These are phyloP conservation scores for Buathra laborator DNA, from an alignment of 2,888 invertebrate genomes.

Conservation along the genomic window DNA sequence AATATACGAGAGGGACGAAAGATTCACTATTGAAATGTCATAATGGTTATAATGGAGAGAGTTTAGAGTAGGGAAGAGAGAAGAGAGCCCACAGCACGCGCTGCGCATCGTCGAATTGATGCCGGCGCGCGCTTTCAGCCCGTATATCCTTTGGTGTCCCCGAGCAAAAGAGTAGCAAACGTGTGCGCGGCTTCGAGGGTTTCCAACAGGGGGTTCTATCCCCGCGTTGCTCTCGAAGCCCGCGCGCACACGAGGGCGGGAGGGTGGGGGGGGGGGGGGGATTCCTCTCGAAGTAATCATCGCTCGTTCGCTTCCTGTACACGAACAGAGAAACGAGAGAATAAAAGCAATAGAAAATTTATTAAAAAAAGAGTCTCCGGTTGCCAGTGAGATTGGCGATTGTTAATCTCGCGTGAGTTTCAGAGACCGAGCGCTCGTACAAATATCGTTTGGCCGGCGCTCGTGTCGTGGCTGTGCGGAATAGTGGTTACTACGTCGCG, in stretches of 20 bases:
- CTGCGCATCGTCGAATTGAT: slow-evolving; percentile 33
- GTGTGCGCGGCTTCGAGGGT: slow-evolving; percentile 35
- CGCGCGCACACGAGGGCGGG: too few species aligned
- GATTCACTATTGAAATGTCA: slow-evolving; percentile 33
- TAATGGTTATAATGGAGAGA: slow-evolving; percentile 14
- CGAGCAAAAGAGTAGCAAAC: slow-evolving; percentile 46
- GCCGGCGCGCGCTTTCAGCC: slow-evolving; percentile 38
- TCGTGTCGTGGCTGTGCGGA: background rate
- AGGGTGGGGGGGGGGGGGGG: background rate
- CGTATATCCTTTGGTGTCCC: slow-evolving; percentile 56
- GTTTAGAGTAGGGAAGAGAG: background rate
- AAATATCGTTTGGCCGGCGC: slow-evolving; percentile 16
- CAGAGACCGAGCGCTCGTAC: slow-evolving; percentile 42
- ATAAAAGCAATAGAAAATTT: background rate
- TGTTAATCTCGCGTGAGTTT: slow-evolving; percentile 53
- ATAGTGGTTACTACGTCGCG: background rate
- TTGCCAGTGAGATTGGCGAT: slow-evolving; percentile 30
- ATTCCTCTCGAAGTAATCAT: slow-evolving; percentile 6
- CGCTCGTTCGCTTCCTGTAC: slow-evolving; percentile 19
- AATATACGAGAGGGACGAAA: background rate
- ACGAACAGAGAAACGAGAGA: slow-evolving; percentile 26
- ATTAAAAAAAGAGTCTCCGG: background rate
- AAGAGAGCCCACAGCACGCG: slow-evolving; percentile 30
- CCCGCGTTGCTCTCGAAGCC: background rate
- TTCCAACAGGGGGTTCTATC: slow-evolving; percentile 2